phyloP scores from a whole-genome alignment of 2,113 vertebrate genomes.

The Hypomesus transpacificus region DNA sequence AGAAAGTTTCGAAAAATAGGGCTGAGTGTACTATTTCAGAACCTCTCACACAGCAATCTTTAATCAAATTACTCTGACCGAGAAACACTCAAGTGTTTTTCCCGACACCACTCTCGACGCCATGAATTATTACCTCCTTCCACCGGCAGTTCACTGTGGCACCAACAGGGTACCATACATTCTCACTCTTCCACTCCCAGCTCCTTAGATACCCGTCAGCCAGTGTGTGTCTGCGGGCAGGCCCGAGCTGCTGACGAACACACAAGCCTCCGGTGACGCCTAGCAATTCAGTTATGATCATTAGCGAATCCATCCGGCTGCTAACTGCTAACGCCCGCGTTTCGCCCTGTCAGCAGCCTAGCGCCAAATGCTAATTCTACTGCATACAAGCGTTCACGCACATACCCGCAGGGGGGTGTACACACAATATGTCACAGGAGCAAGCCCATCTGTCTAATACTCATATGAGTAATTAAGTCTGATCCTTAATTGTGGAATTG shows the following conservation, averaged over 20 bases:
- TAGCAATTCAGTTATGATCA: conserved; percentile 2
- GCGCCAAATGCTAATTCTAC: conserved; percentile 19
- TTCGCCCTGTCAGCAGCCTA: conserved; percentile 7
- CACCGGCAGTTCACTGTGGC: too few relatives aligned
- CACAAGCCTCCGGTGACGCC: neutral
- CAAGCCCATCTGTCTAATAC: conserved; percentile 26
- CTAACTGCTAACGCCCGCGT: neutral
- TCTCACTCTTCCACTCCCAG: too few relatives aligned
- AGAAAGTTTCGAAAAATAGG: too few relatives aligned
- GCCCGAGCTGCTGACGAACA: neutral
- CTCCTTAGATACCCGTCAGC: neutral
- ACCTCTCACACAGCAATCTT: too few relatives aligned
- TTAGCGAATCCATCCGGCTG: conserved; percentile 2
- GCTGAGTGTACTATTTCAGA: too few relatives aligned
- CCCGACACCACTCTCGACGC: too few relatives aligned
- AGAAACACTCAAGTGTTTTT: too few relatives aligned
- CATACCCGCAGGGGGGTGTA: conserved; percentile 6
- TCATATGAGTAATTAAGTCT: neutral
- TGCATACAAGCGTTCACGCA: conserved; percentile 16
- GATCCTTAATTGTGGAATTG: neutral
- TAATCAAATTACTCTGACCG: too few relatives aligned
- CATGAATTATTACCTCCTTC: too few relatives aligned
- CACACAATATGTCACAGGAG: conserved; percentile 5
- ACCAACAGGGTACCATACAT: too few relatives aligned
- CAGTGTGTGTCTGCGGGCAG: neutral